These are phyloP conservation scores for Littorina saxatilis DNA, from an alignment of 1,140 invertebrate species.

Conservation along the genomic window DNA sequence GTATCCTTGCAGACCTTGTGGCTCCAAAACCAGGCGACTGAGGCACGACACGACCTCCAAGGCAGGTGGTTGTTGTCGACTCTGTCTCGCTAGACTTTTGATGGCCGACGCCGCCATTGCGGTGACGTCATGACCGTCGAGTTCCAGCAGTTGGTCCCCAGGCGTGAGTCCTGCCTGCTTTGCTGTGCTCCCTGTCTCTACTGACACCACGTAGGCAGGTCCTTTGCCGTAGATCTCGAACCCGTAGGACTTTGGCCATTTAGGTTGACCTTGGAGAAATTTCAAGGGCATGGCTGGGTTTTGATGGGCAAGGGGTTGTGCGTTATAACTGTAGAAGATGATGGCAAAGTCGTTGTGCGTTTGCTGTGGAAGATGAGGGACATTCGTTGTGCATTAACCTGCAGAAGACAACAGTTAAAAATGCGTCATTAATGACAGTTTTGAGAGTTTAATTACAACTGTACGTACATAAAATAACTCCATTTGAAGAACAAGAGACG, in stretches of 20 bases:
- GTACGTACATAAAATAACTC: no score
- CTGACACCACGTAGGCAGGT: constrained; percentile 70
- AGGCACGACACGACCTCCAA: constrained; percentile 70
- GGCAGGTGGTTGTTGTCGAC: constrained; percentile 58
- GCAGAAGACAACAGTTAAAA: no score
- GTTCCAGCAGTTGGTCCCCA: constrained; percentile 73
- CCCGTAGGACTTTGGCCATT: constrained; percentile 73
- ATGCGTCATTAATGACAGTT: no score
- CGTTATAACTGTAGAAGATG: no score
- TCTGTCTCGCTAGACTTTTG: constrained; percentile 63
- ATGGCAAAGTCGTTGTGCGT: no score
- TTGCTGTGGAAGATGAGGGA: no score
- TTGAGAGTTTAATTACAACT: no score
- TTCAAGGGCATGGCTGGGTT: constrained; percentile 59
- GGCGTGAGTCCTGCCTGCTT: constrained; percentile 67
- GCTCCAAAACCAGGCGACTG: constrained; percentile 62
- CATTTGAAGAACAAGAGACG: no score
- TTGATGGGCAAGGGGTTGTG: neutral
- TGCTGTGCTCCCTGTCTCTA: constrained; percentile 69
- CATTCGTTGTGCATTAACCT: no score
- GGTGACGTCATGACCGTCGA: constrained; percentile 72
- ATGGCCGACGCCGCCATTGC: constrained; percentile 66
- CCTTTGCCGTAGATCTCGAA: constrained; percentile 73
- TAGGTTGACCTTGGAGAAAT: constrained; percentile 38
- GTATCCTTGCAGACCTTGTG: constrained; percentile 53